phyloP scores from a whole-genome alignment of 2,113 vertebrate species.

The Epinephelus cyanopodus region DNA sequence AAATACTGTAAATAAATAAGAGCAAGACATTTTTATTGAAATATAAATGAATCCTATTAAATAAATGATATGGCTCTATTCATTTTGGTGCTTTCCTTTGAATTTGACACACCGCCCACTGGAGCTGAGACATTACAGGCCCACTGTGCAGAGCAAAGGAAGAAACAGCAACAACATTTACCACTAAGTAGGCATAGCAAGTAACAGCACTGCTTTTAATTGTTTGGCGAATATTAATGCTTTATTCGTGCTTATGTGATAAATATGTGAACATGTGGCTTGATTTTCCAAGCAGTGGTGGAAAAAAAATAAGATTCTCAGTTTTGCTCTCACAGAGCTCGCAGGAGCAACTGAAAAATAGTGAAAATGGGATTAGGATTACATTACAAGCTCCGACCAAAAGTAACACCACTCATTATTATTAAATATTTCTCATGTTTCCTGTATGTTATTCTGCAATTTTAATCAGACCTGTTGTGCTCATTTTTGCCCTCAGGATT shows the following conservation, averaged over 20 bases:
- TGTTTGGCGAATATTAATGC: not conserved
- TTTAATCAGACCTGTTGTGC: too few species aligned
- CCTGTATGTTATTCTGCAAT: not conserved
- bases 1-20: not conserved
- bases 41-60: slow-evolving; percentile 43
- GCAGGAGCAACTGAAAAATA: not conserved
- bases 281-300: not conserved
- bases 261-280: not conserved
- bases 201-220: not conserved
- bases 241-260: slow-evolving; percentile 6
- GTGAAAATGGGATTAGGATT: not conserved
- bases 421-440: not conserved
- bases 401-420: not conserved
- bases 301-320: not conserved
- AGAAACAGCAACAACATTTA: slow-evolving; percentile 17
- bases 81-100: not conserved
- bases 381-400: not conserved
- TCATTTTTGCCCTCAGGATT: too few species aligned
- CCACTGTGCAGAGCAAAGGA: slow-evolving; percentile 9
- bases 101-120: slow-evolving; percentile 7
- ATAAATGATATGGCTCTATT: slow-evolving; percentile 25
- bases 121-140: slow-evolving; percentile 11
- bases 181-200: slow-evolving; percentile 1
- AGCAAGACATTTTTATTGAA: slow-evolving; percentile 11
- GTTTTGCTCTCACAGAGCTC: not conserved